Percentiles rank a stretch among this genome's conserved stretches.
These are phyloP conservation scores for Calliphora vicina DNA, from an alignment of 1,140 invertebrate genomes.

Conservation along the genomic window DNA sequence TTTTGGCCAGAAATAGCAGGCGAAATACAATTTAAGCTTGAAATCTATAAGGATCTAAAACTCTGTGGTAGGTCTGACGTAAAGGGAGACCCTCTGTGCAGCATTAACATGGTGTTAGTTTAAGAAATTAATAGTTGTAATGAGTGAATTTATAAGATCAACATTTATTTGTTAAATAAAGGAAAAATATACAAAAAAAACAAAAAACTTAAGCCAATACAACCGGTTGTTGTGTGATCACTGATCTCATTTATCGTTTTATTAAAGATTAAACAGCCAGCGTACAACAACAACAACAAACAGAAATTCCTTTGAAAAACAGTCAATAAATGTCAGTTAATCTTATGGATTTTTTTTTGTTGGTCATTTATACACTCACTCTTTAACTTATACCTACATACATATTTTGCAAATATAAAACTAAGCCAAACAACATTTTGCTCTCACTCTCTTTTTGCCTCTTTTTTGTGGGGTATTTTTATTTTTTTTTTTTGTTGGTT, in stretches of 20 bases:
- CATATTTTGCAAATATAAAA: neutral
- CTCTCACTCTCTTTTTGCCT: neutral
- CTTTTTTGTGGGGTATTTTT: neutral
- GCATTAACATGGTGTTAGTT: conserved; percentile 9
- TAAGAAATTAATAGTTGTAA: conserved; percentile 45
- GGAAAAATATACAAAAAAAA: neutral
- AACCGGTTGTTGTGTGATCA: conserved; percentile 8
- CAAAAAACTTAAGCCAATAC: neutral
- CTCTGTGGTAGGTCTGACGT: conserved; percentile 52
- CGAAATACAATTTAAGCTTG: conserved; percentile 36
- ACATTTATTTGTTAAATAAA: conserved; percentile 4
- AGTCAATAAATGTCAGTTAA: conserved; percentile 36
- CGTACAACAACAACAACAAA: neutral
- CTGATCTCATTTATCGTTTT: conserved; percentile 30
- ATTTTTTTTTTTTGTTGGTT: neutral
- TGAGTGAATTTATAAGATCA: conserved; percentile 46
- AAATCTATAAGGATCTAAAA: conserved; percentile 44
- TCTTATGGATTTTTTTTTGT: conserved; percentile 17
- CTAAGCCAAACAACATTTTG: neutral
- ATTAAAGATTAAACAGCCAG: neutral
- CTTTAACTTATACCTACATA: too few species aligned
- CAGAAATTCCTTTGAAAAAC: conserved; percentile 25
- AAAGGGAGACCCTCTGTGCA: neutral
- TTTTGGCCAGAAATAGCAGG: neutral
- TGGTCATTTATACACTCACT: neutral